Evolutionary conservation across 1,140 invertebrate genomes (phyloP), one percentile per base, ranked within the genome.

Genomic region (Muscidifurax raptorellus): DNA sequence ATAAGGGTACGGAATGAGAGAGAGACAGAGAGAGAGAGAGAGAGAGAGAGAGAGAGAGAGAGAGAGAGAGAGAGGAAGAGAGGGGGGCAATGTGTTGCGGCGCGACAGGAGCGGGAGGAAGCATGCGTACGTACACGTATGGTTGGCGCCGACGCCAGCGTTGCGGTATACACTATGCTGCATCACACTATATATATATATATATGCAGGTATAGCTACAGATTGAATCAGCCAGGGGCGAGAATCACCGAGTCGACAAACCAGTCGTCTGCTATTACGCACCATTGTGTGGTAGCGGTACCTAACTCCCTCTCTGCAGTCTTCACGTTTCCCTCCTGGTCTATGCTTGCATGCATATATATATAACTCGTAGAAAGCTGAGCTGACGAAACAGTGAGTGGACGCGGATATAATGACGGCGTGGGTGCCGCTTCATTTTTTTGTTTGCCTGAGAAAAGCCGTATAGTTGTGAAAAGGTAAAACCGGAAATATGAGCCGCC

Each of bases 191-290:
- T 22, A 18, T 22, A n/a, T 74, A 12, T 9, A 30, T n/a, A 30
- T 71, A 71, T 28, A 25, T 30, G 22, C 18, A 27, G 30, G 18
- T 78, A 78, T 30, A n/a, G n/a, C n/a, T 22, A 18, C 22, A 78
- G 28, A 78, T 78, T 30, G 30, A 79, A 79, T 40, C 77, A 79
- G 59, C 77, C 22, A 40, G 67, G 76, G 69, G 32, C 77, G 83
- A 87, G 86, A 86, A 87, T 86, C 86, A 86, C 74, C 71, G 74
- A 88, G 80, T 81, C 85, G 86, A 86, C 89, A 89, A 90, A 90
- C 88, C 87, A 84, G 72, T 76, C 82, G 86, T 89, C 88, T 85
- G 88, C 89, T 91, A 90, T 90, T 90, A 87, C 86, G 77, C 40
- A 67, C 86, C 76, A 90, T 90, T 90, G 88, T 91, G 76, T 82